These are phyloP conservation scores for Drusus annulatus DNA, from an alignment of 1,140 invertebrate species.

Conservation along the genomic window DNA sequence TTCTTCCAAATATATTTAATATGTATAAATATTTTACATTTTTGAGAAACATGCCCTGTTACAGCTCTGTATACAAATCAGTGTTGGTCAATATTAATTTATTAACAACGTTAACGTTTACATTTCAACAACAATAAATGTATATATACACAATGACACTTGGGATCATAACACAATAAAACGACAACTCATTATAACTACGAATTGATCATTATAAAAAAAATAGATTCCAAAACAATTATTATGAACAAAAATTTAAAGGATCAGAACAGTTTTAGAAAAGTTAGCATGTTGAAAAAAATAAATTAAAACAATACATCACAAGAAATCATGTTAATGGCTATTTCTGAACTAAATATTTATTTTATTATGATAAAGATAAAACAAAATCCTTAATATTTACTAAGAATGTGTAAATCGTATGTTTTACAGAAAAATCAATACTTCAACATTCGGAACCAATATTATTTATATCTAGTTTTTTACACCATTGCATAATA, in stretches of 20 bases:
- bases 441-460: too few relatives aligned
- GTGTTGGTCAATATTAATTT: constrained; percentile 35
- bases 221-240: too few relatives aligned
- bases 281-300: neutral
- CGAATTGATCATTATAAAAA: too few relatives aligned
- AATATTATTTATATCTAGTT: constrained; percentile 6
- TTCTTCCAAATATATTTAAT: constrained; percentile 22
- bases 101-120: constrained; percentile 27
- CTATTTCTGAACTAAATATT: neutral
- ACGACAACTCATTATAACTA: neutral
- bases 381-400: too few relatives aligned
- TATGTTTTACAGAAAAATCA: too few relatives aligned
- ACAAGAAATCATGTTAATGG: neutral
- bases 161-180: neutral
- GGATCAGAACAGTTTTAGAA: too few relatives aligned
- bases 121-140: constrained; percentile 30
- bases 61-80: constrained; percentile 35
- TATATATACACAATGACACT: constrained; percentile 28
- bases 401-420: too few relatives aligned
- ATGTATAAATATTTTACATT: constrained; percentile 32
- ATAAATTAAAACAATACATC: neutral
- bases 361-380: neutral
- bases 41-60: constrained; percentile 30
- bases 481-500: neutral
- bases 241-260: too few relatives aligned